A percentile compares a stretch with the other conserved stretches of the same genome.
Conservation (phyloP, 2,113 vertebrate genomes). For the Calonectris borealis region DNA sequence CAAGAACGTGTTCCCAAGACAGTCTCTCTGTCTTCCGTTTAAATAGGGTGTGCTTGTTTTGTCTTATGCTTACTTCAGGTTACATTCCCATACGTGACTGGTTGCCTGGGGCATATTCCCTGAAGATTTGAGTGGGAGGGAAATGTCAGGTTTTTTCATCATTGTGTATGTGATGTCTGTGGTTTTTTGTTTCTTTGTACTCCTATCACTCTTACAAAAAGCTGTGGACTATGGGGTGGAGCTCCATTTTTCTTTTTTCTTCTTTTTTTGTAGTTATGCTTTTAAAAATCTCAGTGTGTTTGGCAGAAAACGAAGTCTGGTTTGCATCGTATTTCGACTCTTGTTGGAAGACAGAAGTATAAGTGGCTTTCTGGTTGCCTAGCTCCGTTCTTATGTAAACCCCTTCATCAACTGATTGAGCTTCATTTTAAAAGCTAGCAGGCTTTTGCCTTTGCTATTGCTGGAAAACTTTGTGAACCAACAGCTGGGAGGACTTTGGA, state of each 20-base stretch:
- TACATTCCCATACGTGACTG: neutral
- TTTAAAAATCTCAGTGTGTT: neutral
- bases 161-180: neutral
- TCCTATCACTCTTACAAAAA: neutral
- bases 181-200: neutral
- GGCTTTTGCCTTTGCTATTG: neutral
- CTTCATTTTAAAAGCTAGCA: neutral
- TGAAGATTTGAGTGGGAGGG: neutral
- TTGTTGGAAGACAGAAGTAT: neutral
- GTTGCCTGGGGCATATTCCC: neutral
- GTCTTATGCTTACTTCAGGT: neutral
- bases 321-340: neutral
- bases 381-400: neutral
- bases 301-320: neutral
- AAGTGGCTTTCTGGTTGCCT: neutral
- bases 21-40: neutral
- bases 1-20: neutral
- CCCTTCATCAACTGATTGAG: neutral
- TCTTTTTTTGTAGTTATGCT: neutral
- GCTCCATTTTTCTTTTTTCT: neutral
- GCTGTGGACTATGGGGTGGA: neutral
- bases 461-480: neutral
- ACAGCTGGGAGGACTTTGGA: neutral
- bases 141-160: neutral
- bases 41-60: neutral